Evolutionary conservation across 2,113 vertebrate genomes (phyloP), one percentile per base, ranked within the genome.

Genomic region (Petromus typicus): DNA sequence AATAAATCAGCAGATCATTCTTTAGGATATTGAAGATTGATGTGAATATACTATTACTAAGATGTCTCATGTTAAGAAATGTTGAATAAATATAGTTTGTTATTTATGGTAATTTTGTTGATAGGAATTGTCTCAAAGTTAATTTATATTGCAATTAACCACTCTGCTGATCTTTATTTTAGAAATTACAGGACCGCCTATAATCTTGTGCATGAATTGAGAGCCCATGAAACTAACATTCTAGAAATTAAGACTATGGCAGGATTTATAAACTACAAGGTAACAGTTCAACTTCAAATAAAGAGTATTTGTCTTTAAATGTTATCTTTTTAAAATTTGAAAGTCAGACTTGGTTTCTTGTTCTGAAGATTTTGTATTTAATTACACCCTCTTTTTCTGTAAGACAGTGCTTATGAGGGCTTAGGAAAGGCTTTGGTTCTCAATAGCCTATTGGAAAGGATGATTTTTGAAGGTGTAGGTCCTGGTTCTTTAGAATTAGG

Each of bases 261-360:
- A 97, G 99, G 99, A 98, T 99, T 99, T 98, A 99, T 99, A 98
- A 99, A 99, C 98, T 99, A 99, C 95, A 99, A 99, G 99, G 99
- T 99, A 97, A 99, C 14, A 57, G 2, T 78, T 37, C 73, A 59
- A 4, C 92, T 97, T 80, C 86, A 30, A 79, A 34, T 95, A 96
- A n/a, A 63, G n/a, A 92, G 48, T 43, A 43, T 63, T 88, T 76
- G 22, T 86, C n/a, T 95, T 96, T 92, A 71, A 85, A 43, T 64
- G 82, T 88, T 83, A 63, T 93, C 8, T 37, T 73, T 30, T 97
- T 83, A 54, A 92, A 13, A 30, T 91, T 93, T 48, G 54, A 51
- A 95, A 90, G 80, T 64, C n/a, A 80, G 27, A 94, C 64, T 93
- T 16, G 89, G 17, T 82, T 91, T 83, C 73, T 89, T 93, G 27